Evolutionary conservation across 2,797 vertebrate species (phyloP), one percentile per base, ranked within the genome.

Genomic region (Jordanella pulchra): DNA sequence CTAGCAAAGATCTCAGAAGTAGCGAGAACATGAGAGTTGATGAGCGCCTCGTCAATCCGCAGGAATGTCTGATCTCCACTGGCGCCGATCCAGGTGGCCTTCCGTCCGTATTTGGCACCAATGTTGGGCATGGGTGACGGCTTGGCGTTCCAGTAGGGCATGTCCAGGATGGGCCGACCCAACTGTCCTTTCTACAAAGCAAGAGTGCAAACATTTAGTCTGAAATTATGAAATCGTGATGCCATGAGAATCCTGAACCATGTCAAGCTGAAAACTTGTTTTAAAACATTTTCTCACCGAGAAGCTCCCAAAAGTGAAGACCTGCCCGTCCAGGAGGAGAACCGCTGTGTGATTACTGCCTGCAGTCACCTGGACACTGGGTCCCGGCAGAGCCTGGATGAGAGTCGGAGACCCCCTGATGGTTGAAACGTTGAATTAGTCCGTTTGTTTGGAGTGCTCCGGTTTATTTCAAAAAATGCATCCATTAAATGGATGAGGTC

Each of bases 1-100:
- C 97, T 99, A 82, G 98, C 98, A 93, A 99, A 99, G 87, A 99
- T 99, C 93, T 99, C 98, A 2, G 98, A 99, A 51, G 98, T 99
- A 76, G 98, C 96, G 63, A 99, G 93, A 65, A 99, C 98, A 39
- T 99, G 98, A 67, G 97, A 97, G 93, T 99, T 99, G 88, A 99
- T 99, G 44, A 99, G 96, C 35, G 98, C 98, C 94, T 99, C 98
- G 21, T 99, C 98, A 0, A 99, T 99, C 71, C 98, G 93, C 71
- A 99, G 92, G 82, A 99, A 99, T 2, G 98, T 99, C 92, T 99
- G 98, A 91, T 99, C 98, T 67, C 98, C 97, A 7, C 98, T 99
- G 12, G 98, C 98, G 69, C 98, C 98, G 32, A 99, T 97, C 98
- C 98, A 99, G 0, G 98, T 99, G 39, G 98, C 98, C 88, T 99